Evolutionary conservation across 1,140 invertebrate genomes (phyloP).

Genomic region (Phymorhynchus buccinoides): DNA sequence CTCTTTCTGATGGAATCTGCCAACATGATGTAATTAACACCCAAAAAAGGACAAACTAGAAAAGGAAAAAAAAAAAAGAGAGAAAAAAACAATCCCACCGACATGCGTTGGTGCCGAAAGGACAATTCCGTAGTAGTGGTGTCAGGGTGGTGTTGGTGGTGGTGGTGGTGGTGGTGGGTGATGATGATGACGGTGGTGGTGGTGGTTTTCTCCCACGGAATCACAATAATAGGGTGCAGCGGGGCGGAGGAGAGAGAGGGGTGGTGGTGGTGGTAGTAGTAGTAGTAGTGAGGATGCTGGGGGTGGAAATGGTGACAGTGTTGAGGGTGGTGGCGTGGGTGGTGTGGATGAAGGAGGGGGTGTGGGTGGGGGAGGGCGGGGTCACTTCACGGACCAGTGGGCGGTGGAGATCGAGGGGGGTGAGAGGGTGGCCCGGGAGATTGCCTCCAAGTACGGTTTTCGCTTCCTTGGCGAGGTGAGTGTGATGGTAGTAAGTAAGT

Average conservation of each 20-base stretch:
- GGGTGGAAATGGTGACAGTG: background rate
- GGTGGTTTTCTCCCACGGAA: too few species aligned
- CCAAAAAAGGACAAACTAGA: too few species aligned
- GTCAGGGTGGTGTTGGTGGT: background rate
- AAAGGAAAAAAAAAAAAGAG: too few species aligned
- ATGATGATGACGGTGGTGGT: background rate
- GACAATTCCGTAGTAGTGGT: too few species aligned
- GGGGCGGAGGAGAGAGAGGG: too few species aligned
- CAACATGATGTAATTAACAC: too few species aligned
- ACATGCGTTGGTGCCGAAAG: background rate
- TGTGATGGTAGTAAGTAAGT: background rate
- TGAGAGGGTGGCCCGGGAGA: slow-evolving; percentile 49
- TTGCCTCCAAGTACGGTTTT: slow-evolving; percentile 62
- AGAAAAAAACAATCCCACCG: background rate
- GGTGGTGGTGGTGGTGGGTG: background rate
- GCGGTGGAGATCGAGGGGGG: slow-evolving; percentile 63
- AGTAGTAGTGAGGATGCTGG: too few species aligned
- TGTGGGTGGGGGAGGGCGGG: background rate
- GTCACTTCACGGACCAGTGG: slow-evolving; percentile 60
- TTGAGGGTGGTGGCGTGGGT: too few species aligned
- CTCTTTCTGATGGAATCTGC: too few species aligned
- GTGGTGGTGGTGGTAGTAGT: background rate
- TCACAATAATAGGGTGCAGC: too few species aligned
- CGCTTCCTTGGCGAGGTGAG: slow-evolving; percentile 60
- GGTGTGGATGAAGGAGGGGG: background rate